Evolutionary conservation across 2,113 vertebrate genomes (phyloP).

Genomic region (Lota lota): DNA sequence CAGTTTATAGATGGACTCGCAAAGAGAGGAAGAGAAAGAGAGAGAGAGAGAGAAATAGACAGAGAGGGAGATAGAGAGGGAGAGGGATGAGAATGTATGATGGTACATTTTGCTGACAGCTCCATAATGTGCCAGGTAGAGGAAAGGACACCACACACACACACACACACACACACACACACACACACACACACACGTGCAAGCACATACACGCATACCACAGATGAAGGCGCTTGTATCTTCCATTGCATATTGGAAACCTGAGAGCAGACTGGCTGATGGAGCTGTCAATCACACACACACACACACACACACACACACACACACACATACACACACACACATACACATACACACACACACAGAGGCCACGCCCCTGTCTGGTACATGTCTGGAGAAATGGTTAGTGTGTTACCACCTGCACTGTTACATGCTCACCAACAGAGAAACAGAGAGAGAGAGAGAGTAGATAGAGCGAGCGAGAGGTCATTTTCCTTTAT

Average conservation of each 20-base stretch:
- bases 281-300: slow-evolving; percentile 6
- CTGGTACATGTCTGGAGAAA: slow-evolving; percentile 6
- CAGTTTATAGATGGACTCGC: background rate
- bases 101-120: slow-evolving; percentile 14
- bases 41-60: slow-evolving; percentile 9
- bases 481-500: background rate
- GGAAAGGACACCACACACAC: background rate
- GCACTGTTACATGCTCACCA: background rate
- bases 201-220: background rate
- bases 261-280: background rate
- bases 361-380: background rate
- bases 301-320: background rate
- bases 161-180: background rate
- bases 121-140: background rate
- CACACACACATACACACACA: background rate
- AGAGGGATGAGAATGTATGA: slow-evolving; percentile 14
- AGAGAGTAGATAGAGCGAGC: background rate
- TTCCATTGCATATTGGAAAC: slow-evolving; percentile 28
- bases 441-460: background rate
- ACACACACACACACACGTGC: background rate
- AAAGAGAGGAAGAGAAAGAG: background rate
- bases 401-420: background rate
- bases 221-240: slow-evolving; percentile 16
- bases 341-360: too few species aligned
- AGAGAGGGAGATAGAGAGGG: slow-evolving; percentile 3